A percentile compares a stretch with the other conserved stretches of the same genome.
These are phyloP conservation scores for Biston betularia DNA, from an alignment of 2,888 invertebrate genomes.

Conservation along the genomic window DNA sequence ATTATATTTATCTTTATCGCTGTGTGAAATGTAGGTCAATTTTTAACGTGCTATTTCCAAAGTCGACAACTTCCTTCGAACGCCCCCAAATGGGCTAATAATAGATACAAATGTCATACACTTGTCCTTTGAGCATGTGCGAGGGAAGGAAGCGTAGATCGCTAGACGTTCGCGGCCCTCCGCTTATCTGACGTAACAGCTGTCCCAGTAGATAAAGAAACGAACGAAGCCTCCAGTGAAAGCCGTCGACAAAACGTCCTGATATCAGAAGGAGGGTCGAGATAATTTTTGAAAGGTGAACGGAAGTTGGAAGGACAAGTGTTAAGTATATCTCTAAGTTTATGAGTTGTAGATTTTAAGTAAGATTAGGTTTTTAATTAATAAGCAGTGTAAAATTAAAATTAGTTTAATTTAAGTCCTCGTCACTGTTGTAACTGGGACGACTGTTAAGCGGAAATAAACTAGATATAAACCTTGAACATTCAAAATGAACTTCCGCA, in stretches of 20 bases:
- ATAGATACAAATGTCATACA: constrained; percentile 19
- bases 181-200: constrained; percentile 32
- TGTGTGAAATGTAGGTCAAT: too few relatives aligned
- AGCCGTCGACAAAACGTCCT: constrained; percentile 24
- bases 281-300: constrained; percentile 17
- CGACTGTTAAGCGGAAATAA: too few relatives aligned
- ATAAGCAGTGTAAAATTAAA: too few relatives aligned
- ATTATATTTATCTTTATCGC: too few relatives aligned
- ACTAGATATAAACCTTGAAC: too few relatives aligned
- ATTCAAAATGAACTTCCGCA: too few relatives aligned
- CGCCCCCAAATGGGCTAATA: constrained; percentile 6
- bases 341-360: too few relatives aligned
- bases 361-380: too few relatives aligned
- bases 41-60: too few relatives aligned
- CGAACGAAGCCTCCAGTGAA: constrained; percentile 14
- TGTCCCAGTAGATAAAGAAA: constrained; percentile 29
- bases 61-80: not conserved
- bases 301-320: not conserved
- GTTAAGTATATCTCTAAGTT: too few relatives aligned
- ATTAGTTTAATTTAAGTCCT: too few relatives aligned
- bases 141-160: constrained; percentile 30
- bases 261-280: constrained; percentile 8
- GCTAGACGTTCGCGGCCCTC: constrained; percentile 19
- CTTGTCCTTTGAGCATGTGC: constrained; percentile 20
- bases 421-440: too few relatives aligned